A percentile compares a stretch with the other conserved stretches of the same genome.
These are phyloP conservation scores for Schizotus pectinicornis DNA, from an alignment of 2,888 invertebrate species.

Conservation along the genomic window DNA sequence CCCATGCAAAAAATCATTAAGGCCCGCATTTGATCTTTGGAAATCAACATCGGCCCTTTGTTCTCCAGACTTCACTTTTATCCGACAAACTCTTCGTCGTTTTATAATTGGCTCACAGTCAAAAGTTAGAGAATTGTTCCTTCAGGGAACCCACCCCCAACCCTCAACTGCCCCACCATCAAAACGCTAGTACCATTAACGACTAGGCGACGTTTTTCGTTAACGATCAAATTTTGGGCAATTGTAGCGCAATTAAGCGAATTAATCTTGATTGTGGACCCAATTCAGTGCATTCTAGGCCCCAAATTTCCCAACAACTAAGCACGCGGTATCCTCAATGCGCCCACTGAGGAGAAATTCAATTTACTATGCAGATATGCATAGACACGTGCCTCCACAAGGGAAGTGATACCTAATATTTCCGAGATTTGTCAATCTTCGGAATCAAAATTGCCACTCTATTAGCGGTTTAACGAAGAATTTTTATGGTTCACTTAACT, in stretches of 20 bases:
- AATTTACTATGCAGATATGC: conserved; percentile 9
- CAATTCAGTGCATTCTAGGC: too few relatives aligned
- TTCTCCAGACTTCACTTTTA: conserved; percentile 3
- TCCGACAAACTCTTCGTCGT: not conserved
- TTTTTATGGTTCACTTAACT: not conserved
- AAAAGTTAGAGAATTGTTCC: too few relatives aligned
- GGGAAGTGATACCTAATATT: not conserved
- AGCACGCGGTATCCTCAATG: conserved; percentile 2
- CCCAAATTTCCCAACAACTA: too few relatives aligned
- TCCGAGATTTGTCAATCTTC: too few relatives aligned
- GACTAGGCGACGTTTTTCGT: too few relatives aligned
- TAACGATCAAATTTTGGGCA: too few relatives aligned
- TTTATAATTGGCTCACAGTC: not conserved
- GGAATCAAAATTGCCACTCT: not conserved
- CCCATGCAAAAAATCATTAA: too few relatives aligned
- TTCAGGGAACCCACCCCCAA: too few relatives aligned
- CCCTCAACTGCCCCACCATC: too few relatives aligned
- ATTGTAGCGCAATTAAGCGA: too few relatives aligned
- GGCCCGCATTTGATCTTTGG: conserved; percentile 3
- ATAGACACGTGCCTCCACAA: conserved; percentile 11
- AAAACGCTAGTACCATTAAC: too few relatives aligned
- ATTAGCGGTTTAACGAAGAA: not conserved
- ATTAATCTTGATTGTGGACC: too few relatives aligned
- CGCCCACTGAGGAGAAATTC: not conserved
- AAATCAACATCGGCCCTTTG: conserved; percentile 1